Evolutionary conservation across 2,113 vertebrate genomes (phyloP).

Genomic region (Pygoscelis antarcticus): DNA sequence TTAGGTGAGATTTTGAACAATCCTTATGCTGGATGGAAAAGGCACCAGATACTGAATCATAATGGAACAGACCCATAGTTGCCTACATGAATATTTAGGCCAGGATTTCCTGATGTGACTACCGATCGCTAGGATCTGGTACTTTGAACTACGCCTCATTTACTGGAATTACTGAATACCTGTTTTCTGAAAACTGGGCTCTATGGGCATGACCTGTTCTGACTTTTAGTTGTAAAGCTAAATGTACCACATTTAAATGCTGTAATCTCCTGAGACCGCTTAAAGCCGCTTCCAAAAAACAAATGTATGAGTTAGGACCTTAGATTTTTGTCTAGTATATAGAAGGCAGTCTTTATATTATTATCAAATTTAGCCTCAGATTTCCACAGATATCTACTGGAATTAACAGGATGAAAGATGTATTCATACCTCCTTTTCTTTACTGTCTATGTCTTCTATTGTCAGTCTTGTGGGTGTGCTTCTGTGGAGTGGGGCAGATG

Average conservation of each 20-base stretch:
- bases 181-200: not conserved
- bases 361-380: not conserved
- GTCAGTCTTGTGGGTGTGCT: not conserved
- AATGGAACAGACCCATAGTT: not conserved
- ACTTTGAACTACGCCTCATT: not conserved
- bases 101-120: not conserved
- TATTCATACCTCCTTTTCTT: not conserved
- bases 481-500: not conserved
- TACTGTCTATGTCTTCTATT: not conserved
- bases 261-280: not conserved
- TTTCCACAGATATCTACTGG: not conserved
- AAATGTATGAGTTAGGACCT: not conserved
- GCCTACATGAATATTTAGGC: not conserved
- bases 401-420: not conserved
- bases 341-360: not conserved
- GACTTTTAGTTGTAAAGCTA: constrained; percentile 10
- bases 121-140: not conserved
- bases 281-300: not conserved
- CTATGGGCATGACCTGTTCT: not conserved
- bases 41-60: not conserved
- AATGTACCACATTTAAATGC: not conserved
- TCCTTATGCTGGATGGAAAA: not conserved
- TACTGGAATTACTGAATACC: not conserved
- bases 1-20: not conserved
- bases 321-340: not conserved